Evolutionary conservation across 2,113 vertebrate species (phyloP).

Genomic region (Cavia porcellus): DNA sequence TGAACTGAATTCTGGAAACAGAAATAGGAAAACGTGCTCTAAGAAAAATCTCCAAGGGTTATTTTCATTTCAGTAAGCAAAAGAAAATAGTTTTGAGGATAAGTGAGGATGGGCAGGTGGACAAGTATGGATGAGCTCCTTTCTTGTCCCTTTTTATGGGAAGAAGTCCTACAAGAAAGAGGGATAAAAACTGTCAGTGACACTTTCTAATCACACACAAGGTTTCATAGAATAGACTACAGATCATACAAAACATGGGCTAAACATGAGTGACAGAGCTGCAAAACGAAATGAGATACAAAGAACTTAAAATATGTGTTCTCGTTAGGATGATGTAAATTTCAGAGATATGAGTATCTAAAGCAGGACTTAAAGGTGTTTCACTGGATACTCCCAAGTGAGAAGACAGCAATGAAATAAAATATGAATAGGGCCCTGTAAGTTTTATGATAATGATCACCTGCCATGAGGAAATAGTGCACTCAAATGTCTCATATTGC

Average conservation of each 20-base stretch:
- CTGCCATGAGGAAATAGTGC: not conserved
- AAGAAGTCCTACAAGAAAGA: not conserved
- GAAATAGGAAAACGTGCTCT: not conserved
- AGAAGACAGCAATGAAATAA: not conserved
- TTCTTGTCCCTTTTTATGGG: not conserved
- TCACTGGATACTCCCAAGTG: not conserved
- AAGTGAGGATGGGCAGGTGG: not conserved
- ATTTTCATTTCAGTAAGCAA: constrained; percentile 2
- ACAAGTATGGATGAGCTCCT: not conserved
- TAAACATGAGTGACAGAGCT: not conserved
- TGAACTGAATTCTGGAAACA: constrained; percentile 26
- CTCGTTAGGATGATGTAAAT: not conserved
- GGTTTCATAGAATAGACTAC: not conserved
- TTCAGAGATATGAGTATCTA: not conserved
- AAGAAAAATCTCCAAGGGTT: not conserved
- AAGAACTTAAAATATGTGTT: not conserved
- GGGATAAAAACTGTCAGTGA: not conserved
- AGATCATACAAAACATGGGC: not conserved
- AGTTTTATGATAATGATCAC: not conserved
- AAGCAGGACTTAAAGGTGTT: not conserved
- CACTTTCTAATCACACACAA: not conserved
- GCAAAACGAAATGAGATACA: not conserved
- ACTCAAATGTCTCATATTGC: not conserved
- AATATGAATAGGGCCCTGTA: not conserved
- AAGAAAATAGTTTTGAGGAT: not conserved